phyloP scores from a whole-genome alignment of 2,113 vertebrate species.

The Herpetotheres cachinnans region DNA sequence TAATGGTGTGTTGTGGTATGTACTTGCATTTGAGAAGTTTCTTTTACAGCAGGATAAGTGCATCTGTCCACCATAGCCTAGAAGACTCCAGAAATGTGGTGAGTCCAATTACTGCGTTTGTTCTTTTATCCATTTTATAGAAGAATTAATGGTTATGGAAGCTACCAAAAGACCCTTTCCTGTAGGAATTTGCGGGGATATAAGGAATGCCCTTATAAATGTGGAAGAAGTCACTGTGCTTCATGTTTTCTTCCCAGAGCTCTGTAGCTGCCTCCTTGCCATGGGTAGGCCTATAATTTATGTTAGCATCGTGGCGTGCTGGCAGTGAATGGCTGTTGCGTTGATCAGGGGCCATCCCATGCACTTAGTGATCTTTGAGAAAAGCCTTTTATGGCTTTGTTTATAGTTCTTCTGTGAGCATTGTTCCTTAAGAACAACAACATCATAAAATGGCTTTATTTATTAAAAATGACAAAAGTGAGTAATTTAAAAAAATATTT shows the following conservation, averaged over 20 bases:
- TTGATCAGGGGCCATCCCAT: background rate
- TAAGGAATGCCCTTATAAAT: background rate
- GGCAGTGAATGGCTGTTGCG: background rate
- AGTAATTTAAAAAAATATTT: background rate
- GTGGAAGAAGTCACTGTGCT: background rate
- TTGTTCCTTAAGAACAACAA: background rate
- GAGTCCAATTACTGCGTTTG: background rate
- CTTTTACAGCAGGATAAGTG: background rate
- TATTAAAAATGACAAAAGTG: background rate
- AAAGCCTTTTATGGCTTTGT: background rate
- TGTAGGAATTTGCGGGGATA: background rate
- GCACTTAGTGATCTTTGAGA: background rate
- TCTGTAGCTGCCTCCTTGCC: constrained; percentile 10
- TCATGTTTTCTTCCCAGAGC: background rate
- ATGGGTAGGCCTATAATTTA: background rate
- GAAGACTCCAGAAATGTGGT: background rate
- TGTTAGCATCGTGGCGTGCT: background rate
- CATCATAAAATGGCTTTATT: background rate
- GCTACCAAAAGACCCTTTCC: background rate
- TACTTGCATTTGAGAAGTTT: background rate
- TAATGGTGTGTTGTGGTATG: background rate
- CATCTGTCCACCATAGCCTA: background rate
- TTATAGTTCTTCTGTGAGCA: background rate
- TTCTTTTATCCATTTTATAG: background rate
- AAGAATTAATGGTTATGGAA: background rate